phyloP scores from a whole-genome alignment of 2,888 invertebrate genomes.

The Tanypteryx hageni region DNA sequence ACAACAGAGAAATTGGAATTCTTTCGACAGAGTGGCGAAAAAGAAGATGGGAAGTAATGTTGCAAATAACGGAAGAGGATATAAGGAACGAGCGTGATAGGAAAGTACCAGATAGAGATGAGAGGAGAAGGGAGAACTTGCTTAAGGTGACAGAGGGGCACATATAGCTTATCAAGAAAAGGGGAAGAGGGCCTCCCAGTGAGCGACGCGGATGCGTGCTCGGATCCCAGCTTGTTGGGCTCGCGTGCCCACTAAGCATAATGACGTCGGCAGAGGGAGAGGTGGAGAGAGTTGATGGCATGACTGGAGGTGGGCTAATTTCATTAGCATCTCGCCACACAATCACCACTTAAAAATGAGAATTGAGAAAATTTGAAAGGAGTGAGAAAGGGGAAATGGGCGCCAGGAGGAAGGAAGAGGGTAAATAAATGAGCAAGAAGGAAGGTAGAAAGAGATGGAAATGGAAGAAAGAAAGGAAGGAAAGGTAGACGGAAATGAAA shows the following conservation, averaged over 20 bases:
- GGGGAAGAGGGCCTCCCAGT: not conserved
- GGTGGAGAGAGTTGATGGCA: not conserved
- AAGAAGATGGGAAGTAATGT: too few relatives aligned
- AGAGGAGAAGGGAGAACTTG: too few relatives aligned
- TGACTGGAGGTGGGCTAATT: not conserved
- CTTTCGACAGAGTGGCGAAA: too few relatives aligned
- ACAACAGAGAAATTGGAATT: too few relatives aligned
- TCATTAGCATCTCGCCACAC: conserved; percentile 24
- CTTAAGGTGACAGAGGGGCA: not conserved
- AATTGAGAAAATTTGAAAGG: not conserved
- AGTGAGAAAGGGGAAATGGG: not conserved
- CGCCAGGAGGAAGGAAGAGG: not conserved
- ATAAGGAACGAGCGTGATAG: too few relatives aligned
- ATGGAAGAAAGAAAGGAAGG: not conserved
- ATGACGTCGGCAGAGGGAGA: not conserved
- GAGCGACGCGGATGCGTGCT: not conserved
- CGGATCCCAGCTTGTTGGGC: not conserved
- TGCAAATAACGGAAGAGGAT: too few relatives aligned
- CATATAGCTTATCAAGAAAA: too few relatives aligned
- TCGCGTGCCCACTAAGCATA: conserved; percentile 26
- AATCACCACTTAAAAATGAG: conserved; percentile 42
- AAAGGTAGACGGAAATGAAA: not conserved
- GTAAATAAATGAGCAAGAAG: not conserved
- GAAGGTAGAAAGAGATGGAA: not conserved
- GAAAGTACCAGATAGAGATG: too few relatives aligned